A percentile compares a stretch with the other conserved stretches of the same genome.
phyloP scores from a whole-genome alignment of 1,140 invertebrate genomes.

The Drosophila gunungcola region DNA sequence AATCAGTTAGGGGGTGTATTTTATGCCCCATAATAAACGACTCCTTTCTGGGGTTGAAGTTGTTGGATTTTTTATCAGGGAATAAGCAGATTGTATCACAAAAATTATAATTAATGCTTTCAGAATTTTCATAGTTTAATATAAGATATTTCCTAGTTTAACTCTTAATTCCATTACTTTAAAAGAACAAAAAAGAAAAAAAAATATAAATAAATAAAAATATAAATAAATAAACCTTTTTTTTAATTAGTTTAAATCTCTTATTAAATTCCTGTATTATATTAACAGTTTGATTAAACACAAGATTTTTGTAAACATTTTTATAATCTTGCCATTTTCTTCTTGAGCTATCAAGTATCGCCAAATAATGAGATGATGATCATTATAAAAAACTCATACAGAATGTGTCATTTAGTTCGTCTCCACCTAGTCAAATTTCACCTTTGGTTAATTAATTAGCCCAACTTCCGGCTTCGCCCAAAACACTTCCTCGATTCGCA shows the following conservation, averaged over 20 bases:
- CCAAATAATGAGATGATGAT: too few relatives aligned
- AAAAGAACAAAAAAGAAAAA: too few relatives aligned
- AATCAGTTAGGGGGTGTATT: constrained; percentile 20
- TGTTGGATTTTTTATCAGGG: neutral
- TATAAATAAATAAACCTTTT: too few relatives aligned
- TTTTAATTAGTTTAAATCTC: too few relatives aligned
- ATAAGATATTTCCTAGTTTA: too few relatives aligned
- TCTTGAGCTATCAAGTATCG: neutral
- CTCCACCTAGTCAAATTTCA: constrained; percentile 41
- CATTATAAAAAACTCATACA: neutral
- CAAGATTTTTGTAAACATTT: too few relatives aligned
- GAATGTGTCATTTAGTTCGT: neutral
- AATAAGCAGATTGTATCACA: too few relatives aligned
- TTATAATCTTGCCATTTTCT: neutral
- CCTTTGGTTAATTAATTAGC: constrained; percentile 29
- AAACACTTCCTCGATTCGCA: constrained; percentile 11
- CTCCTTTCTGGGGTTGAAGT: neutral
- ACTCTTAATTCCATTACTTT: too few relatives aligned
- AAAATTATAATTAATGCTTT: neutral
- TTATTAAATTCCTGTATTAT: too few relatives aligned
- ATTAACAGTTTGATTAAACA: too few relatives aligned
- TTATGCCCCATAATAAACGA: constrained; percentile 2
- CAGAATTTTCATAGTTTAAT: neutral
- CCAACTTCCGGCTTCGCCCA: constrained; percentile 5
- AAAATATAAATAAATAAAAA: too few relatives aligned